Evolutionary conservation across 2,797 vertebrate genomes (phyloP), one percentile per base, ranked within the genome.

Genomic region (Cryptoblepharus egeriae): DNA sequence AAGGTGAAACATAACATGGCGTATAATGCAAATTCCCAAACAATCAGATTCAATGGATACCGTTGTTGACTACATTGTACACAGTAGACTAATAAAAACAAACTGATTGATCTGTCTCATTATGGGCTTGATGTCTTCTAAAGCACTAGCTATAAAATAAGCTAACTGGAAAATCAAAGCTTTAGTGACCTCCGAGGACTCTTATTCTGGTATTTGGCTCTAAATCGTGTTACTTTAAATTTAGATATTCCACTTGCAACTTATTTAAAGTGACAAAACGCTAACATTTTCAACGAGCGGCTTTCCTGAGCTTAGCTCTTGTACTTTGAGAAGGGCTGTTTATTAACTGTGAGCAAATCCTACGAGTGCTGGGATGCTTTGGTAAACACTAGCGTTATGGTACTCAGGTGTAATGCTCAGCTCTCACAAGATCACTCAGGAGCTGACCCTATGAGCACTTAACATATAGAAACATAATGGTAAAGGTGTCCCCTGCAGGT

Each of bases 111-210:
- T 95, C 92, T 93, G 72, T 93, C 93, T 94, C 15, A 8, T 94
- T 96, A 95, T 90, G 84, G 82, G 91, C 94, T 94, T 94, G 93
- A 95, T 94, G 90, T 84, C 78, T 94, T 94, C 88, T 92, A 92
- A 93, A 92, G 87, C 86, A 93, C 88, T 90, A 90, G 84, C 86
- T 94, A 85, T 96, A 95, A 95, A 95, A 93, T 92, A 94, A 93
- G 88, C 87, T 94, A 94, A 95, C 92, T 94, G 92, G 89, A 95
- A 95, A 94, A 95, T 95, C 92, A 94, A 94, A 94, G 84, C 90
- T 95, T 95, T 92, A 92, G 90, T 93, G 93, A 94, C 91, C 93
- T 94, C 92, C 93, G 84, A 94, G 92, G 88, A 92, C 89, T 94
- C 89, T 94, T 94, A 91, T 92, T 95, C 93, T 94, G 88, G 28